A percentile compares a stretch with the other conserved stretches of the same genome.
phyloP scores from a whole-genome alignment of 2,888 invertebrate genomes.

The Pollenia amentaria region DNA sequence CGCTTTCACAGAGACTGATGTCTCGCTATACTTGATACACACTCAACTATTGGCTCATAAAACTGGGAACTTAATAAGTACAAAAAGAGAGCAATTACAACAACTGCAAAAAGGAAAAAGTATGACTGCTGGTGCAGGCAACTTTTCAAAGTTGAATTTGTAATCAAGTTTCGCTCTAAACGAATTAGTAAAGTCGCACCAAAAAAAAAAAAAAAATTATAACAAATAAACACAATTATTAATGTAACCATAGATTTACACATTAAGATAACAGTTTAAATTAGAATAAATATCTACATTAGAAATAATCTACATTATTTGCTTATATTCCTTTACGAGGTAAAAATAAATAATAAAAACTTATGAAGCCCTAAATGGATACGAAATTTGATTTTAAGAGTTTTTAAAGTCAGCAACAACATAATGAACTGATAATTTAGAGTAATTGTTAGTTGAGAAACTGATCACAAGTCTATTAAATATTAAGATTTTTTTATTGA shows the following conservation, averaged over 20 bases:
- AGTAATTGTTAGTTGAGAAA: too few relatives aligned
- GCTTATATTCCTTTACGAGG: too few relatives aligned
- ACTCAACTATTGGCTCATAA: neutral
- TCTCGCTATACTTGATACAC: neutral
- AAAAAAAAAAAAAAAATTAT: neutral
- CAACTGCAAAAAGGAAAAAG: neutral
- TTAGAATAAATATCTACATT: too few relatives aligned
- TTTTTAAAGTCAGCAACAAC: too few relatives aligned
- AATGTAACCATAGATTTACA: neutral
- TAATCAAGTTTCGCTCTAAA: neutral
- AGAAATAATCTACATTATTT: too few relatives aligned
- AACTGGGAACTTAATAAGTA: constrained; percentile 18
- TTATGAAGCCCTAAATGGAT: too few relatives aligned
- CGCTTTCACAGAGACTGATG: neutral
- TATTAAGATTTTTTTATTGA: too few relatives aligned
- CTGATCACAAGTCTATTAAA: too few relatives aligned
- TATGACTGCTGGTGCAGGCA: constrained; percentile 21
- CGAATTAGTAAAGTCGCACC: neutral
- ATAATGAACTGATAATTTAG: too few relatives aligned
- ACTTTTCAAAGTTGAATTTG: constrained; percentile 27
- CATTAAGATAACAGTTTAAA: too few relatives aligned
- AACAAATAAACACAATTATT: constrained; percentile 31
- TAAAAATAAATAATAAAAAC: too few relatives aligned
- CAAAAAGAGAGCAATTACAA: neutral
- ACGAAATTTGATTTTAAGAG: too few relatives aligned